Conservation (phyloP, 2,888 invertebrate species). For the Aphodius sticticus region DNA sequence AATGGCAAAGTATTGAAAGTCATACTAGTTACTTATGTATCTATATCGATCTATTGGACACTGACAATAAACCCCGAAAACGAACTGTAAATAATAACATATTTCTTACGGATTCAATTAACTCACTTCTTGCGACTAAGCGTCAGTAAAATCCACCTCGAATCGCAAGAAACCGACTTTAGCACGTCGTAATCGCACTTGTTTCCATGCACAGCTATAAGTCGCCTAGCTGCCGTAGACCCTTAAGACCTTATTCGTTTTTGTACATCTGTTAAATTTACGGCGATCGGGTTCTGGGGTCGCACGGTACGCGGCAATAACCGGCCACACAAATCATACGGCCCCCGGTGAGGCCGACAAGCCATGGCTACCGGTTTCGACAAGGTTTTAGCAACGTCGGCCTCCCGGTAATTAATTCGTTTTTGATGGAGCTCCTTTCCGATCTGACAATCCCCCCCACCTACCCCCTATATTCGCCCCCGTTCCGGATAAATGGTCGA, state of each 20-base stretch:
- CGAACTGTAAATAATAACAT: no score
- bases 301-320: constrained; percentile 45
- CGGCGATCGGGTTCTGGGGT: constrained; percentile 36
- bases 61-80: no score
- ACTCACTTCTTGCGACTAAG: neutral
- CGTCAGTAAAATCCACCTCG: no score
- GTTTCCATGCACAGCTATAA: neutral
- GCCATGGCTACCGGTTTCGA: constrained; percentile 55
- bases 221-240: neutral
- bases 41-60: no score
- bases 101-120: neutral
- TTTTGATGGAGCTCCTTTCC: constrained; percentile 55
- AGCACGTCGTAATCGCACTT: neutral
- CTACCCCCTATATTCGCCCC: constrained; percentile 21
- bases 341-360: constrained; percentile 53
- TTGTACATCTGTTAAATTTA: constrained; percentile 20
- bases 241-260: neutral
- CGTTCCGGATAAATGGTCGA: constrained; percentile 54
- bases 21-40: no score
- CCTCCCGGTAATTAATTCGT: constrained; percentile 57
- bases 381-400: constrained; percentile 51
- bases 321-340: constrained; percentile 55
- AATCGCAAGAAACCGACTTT: neutral
- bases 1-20: no score
- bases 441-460: constrained; percentile 34